Conservation (phyloP, 2,888 invertebrate genomes). For the Dynastes grantii region DNA sequence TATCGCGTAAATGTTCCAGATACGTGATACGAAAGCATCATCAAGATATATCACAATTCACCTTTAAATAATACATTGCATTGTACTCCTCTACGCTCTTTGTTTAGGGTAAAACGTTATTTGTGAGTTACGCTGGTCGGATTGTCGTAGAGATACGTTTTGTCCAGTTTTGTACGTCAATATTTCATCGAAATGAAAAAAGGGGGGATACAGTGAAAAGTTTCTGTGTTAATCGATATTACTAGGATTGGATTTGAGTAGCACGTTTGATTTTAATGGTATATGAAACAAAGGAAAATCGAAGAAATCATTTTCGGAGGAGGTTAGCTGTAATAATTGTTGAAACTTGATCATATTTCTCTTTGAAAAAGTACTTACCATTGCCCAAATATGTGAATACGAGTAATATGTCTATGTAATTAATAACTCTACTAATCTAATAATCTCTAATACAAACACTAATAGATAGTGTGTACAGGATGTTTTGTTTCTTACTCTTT, state of each 20-base stretch:
- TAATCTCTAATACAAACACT: slow-evolving; percentile 5
- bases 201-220: not conserved
- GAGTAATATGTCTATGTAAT: not conserved
- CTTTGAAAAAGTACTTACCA: no score
- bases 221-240: not conserved
- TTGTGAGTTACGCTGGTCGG: not conserved
- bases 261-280: no score
- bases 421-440: slow-evolving; percentile 10
- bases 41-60: slow-evolving; percentile 14
- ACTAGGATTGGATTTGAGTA: no score
- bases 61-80: slow-evolving; percentile 33
- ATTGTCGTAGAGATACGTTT: not conserved
- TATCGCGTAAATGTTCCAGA: slow-evolving; percentile 17
- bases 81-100: slow-evolving; percentile 19
- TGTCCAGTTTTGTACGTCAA: slow-evolving; percentile 8
- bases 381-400: no score
- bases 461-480: not conserved
- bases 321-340: no score
- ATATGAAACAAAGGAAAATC: no score
- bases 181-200: slow-evolving; percentile 6
- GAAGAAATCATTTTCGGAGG: no score
- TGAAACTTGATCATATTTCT: no score
- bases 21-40: slow-evolving; percentile 23
- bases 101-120: slow-evolving; percentile 22
- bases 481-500: not conserved